A percentile compares a stretch with the other conserved stretches of the same genome.
Conservation (phyloP, 2,113 vertebrate genomes). For the Strigops habroptila region DNA sequence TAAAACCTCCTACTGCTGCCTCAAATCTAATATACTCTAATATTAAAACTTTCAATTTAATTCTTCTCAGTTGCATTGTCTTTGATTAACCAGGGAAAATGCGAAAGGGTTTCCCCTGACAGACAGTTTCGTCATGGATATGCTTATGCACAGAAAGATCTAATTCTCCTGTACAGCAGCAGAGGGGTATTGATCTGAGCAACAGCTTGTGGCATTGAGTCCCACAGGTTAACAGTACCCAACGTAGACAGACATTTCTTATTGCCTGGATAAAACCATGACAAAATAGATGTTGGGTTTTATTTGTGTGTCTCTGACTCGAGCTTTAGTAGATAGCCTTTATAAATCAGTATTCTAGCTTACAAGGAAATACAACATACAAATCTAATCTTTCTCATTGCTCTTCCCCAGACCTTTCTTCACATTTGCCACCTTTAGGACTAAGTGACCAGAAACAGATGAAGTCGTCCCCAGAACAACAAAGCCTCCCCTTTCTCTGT, state of each 20-base stretch:
- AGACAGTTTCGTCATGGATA: neutral
- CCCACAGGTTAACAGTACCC: conserved; percentile 20
- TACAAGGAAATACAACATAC: neutral
- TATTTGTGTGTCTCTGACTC: neutral
- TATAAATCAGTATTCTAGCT: neutral
- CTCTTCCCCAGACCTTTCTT: conserved; percentile 8
- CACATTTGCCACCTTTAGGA: neutral
- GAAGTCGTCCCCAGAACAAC: neutral
- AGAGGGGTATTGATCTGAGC: neutral
- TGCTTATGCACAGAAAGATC: neutral
- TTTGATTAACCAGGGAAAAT: conserved; percentile 61
- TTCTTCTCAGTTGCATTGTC: conserved; percentile 47
- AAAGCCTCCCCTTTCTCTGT: neutral
- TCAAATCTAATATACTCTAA: conserved; percentile 32
- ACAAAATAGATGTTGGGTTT: neutral
- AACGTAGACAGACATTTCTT: neutral
- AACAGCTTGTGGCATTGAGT: conserved; percentile 15
- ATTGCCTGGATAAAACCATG: neutral
- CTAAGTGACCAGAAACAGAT: neutral
- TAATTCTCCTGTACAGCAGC: neutral
- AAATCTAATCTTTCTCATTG: neutral
- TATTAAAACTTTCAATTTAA: conserved; percentile 54
- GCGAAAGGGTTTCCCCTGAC: neutral
- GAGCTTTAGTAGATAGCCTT: neutral
- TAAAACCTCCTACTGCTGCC: conserved; percentile 36